Evolutionary conservation across 2,797 vertebrate species (phyloP), one percentile per base, ranked within the genome.

Genomic region (Gorsachius magnificus): DNA sequence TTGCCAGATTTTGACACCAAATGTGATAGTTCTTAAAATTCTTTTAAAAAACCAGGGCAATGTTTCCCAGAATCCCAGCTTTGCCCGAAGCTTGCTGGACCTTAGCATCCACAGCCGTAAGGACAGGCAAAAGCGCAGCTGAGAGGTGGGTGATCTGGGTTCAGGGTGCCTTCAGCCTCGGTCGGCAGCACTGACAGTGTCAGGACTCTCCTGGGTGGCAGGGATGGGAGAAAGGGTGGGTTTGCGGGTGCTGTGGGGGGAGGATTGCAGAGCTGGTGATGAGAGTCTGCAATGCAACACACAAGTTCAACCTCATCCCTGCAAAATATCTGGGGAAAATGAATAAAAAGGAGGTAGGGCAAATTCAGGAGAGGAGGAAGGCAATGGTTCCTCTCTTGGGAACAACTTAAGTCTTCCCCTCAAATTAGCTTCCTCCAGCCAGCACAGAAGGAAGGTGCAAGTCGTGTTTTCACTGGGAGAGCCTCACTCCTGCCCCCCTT

Each of bases 111-210:
- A 11, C 35, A 8, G n/a, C 35, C 4, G 2, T 35, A 17, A 25
- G 8, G 89, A 14, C 8, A 35, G 31, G 46, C 6, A 28, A 18
- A 9, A 56, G 46, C 4, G 28, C 11, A 64, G 41, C 19, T 29
- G 54, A 22, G 3, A 1, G 0, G 35, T n/a, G 87, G 54, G 24
- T 50, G 60, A 38, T 25, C 9, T 1, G 60, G 16, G 11, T 31
- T 43, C 4, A 2, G 64, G 50, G 4, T 9, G 15, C 8, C 16
- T 64, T 57, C 12, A 5, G 45, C n/a, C 50, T 38, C 8, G 2
- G 20, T 0, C 11, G 2, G n/a, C 74, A 64, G 64, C 2, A 1
- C 29, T 8, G 33, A 11, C 64, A 29, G 64, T 19, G 58, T 28
- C 85, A 38, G 75, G 22, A 10, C 31, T 22, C 45, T 56, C 16